Evolutionary conservation across 2,888 invertebrate species (phyloP), one percentile per base, ranked within the genome.

Genomic region (Nemotelus nigrinus): DNA sequence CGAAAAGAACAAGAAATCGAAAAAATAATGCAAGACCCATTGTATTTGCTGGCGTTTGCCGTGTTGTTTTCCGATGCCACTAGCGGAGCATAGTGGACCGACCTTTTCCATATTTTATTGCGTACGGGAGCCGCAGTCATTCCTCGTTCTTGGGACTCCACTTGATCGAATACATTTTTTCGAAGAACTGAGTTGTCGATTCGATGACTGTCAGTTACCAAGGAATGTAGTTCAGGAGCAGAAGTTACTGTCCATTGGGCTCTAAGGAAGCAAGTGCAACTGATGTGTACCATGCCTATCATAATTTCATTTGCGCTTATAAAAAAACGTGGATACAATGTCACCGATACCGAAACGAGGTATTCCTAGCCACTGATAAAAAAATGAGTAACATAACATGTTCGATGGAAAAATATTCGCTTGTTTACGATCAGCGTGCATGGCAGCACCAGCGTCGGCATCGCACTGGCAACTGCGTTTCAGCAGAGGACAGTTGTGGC

Each of bases 101-200:
- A 74, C 72, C 77, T 78, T 60, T 72, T 78, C 76, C 68, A 78
- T 78, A 74, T 78, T 78, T 78, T 72, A 77, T 77, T 78, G 78
- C 78, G 78, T 78, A 77, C 72, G 76, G 39, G 60, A 48, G 64
- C 78, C 76, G 55, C 77, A 78, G 71, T 77, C 77, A 68, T 71
- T 72, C 58, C 53, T 55, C 75, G 41, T 10, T 8, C 50, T 50
- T 43, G 45, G 6, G 60, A 44, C 41, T 25, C 3, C 53, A 4
- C n/a, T 41, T 41, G n/a, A 43, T n/a, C 44, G 8, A 44, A 55
- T 71, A 45, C 10, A 57, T 55, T 7, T 68, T 68, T 50, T 39
- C 2, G 7, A 3, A 39, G 3, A 53, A 10, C 5, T 48, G 68
- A 3, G 68, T 68, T 72, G 53, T 48, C 72, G 63, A 41, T 63